A percentile compares a stretch with the other conserved stretches of the same genome.
phyloP scores from a whole-genome alignment of 37 sponge, comb jelly and placozoan genomes.

The Theonella swinhoei region DNA sequence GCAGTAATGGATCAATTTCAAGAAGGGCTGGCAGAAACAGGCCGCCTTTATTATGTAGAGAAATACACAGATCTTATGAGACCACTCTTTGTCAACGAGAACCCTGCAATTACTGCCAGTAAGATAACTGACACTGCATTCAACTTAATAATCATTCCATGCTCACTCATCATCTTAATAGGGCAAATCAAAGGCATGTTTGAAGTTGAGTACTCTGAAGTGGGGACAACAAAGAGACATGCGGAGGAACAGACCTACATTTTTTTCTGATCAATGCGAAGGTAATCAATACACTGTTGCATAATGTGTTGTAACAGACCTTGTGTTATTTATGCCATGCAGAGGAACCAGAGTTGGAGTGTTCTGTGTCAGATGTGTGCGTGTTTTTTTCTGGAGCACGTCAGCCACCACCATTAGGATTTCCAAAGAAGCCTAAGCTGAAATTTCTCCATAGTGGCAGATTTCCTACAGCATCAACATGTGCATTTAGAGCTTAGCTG shows the following conservation, averaged over 20 bases:
- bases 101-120: not conserved
- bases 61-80: not conserved
- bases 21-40: not conserved
- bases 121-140: not conserved
- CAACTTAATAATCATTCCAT: not conserved
- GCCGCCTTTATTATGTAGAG: not conserved
- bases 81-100: not conserved
- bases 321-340: not conserved
- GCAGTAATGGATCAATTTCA: not conserved
- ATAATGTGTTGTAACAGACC: too few relatives aligned
- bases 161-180: not conserved
- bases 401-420: not conserved
- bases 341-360: not conserved
- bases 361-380: not conserved
- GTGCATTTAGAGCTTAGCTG: too few relatives aligned
- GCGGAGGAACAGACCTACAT: not conserved
- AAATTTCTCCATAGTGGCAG: not conserved
- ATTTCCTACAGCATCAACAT: conserved; percentile 21
- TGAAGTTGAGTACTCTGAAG: not conserved
- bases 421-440: not conserved
- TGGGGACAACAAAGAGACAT: not conserved
- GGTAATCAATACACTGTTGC: not conserved
- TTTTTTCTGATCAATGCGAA: not conserved
- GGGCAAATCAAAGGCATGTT: not conserved
- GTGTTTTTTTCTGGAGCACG: not conserved